Conservation (phyloP, 2,113 vertebrate species). For the Ciconia maguari region DNA sequence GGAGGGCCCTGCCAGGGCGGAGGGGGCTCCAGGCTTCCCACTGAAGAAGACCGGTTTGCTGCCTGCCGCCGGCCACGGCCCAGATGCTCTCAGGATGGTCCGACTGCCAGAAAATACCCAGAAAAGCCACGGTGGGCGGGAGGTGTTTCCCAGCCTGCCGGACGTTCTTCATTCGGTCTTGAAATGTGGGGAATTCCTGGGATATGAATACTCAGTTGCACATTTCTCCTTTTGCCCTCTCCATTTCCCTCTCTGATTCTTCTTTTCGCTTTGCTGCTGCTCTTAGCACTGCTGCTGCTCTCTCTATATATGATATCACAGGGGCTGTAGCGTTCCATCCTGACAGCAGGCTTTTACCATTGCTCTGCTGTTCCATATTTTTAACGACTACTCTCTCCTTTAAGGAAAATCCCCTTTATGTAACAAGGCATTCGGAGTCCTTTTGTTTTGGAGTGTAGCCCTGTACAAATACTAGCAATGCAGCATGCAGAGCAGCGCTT, state of each 20-base stretch:
- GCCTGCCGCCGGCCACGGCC: neutral
- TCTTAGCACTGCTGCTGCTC: neutral
- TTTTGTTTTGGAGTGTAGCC: neutral
- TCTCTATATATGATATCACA: rapidly evolving
- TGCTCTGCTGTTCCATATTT: neutral
- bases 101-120: neutral
- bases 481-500: neutral
- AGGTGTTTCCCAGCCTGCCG: neutral
- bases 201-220: neutral
- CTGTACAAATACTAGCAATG: neutral
- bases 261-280: neutral
- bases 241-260: neutral
- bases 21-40: neutral
- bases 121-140: neutral
- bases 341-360: neutral
- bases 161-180: neutral
- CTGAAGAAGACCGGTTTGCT: neutral
- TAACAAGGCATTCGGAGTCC: neutral
- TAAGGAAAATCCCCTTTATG: neutral
- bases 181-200: neutral
- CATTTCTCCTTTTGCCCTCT: neutral
- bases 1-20: neutral
- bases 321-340: neutral
- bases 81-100: neutral
- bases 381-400: neutral